Evolutionary conservation across 30 jellyfish, hydroid and myxozoan species (phyloP).

Genomic region (Pseudorhiza aurosa): DNA sequence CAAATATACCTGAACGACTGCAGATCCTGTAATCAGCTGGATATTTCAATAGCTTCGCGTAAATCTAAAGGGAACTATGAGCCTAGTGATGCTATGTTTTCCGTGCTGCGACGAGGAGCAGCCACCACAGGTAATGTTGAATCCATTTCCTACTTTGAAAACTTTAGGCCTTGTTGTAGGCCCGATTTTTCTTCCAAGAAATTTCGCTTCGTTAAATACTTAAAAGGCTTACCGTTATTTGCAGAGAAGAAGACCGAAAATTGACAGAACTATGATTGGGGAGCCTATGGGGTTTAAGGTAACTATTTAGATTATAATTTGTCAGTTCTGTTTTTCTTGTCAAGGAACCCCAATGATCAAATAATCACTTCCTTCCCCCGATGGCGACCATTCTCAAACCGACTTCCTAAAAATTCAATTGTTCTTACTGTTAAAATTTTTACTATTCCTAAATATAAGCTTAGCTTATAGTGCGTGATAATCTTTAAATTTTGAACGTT

Average conservation of each 20-base stretch:
- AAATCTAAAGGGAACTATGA: constrained; percentile 55
- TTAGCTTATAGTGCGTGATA: too few relatives aligned
- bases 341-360: not conserved
- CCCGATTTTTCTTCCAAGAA: not conserved
- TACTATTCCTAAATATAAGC: too few relatives aligned
- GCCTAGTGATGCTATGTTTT: constrained; percentile 89
- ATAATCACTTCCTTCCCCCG: too few relatives aligned
- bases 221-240: not conserved
- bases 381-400: too few relatives aligned
- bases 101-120: constrained; percentile 97
- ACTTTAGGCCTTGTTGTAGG: too few relatives aligned
- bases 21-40: not conserved
- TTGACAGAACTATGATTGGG: constrained; percentile 83
- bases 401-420: too few relatives aligned
- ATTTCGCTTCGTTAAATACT: not conserved
- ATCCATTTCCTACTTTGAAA: constrained; percentile 9
- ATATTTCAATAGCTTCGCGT: not conserved
- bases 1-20: not conserved
- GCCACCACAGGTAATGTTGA: constrained; percentile 88
- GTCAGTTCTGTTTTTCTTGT: not conserved
- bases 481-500: too few relatives aligned
- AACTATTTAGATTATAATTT: not conserved
- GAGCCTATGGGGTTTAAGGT: constrained; percentile 85
- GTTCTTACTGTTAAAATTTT: too few relatives aligned
- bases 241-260: constrained; percentile 85